Base-by-base conservation (phyloP, 2,113 vertebrate genomes). In the Mustelus asterias region DNA sequence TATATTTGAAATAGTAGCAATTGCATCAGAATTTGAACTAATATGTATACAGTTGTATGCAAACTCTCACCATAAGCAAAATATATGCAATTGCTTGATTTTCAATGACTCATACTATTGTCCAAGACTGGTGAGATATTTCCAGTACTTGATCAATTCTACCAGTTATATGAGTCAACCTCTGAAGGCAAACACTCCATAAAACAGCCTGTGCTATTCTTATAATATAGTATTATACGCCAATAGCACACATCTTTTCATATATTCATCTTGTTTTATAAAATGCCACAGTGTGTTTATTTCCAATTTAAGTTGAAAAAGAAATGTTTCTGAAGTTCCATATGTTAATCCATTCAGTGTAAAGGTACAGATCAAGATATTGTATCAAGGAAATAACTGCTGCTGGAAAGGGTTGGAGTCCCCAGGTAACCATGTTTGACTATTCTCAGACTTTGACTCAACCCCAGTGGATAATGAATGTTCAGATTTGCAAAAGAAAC, bases 391-490 rank as follows among this genome's bases (percentile, higher is more conserved):
- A 60, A 60, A 33, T 90, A 90, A 58, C 54, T 13, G 60, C 88
- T 90, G 26, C 88, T 90, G 88, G 54, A 90, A 90, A 33, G 26
- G 88, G 54, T 70, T 14, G 69, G 44, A 54, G 67, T 76, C 29
- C 67, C 94, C 22, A 72, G 26, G 92, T 69, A 94, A 94, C 63
- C 20, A 41, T 4, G 18, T 95, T 95, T 72, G 67, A 95, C 26
- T 26, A 72, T 76, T 44, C 22, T 72, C 14, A 95, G 67, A 33
- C 41, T 48, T 72, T 26, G 41, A 33, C 44, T 67, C 93, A 70
- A 48, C 37, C 65, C 41, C 65, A 95, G 44, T 95, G 94, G 67
- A 95, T 48, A 95, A 72, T 94, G 18, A 95, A 95, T 48, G 94
- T 95, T 76, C 65, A 95, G 67, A 72, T 76, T 95, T 95, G 67